Conservation (phyloP, 2,797 vertebrate genomes). For the Todus mexicanus region DNA sequence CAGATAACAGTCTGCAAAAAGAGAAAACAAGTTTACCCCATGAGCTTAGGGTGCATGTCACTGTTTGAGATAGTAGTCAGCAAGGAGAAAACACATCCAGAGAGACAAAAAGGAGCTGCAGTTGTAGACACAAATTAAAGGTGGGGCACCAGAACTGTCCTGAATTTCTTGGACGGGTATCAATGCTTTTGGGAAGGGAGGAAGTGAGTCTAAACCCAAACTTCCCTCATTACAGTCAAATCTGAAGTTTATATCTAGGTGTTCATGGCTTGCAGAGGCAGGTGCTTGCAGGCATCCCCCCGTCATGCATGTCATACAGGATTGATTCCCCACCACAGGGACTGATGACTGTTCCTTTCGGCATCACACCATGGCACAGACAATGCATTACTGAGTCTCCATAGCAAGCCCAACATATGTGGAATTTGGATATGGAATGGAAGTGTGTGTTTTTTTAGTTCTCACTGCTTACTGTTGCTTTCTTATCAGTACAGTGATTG, state of each 20-base stretch:
- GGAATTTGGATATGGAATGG: too few species aligned
- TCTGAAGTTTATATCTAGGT: neutral
- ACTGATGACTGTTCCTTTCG: neutral
- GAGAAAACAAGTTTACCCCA: neutral
- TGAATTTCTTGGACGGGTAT: neutral
- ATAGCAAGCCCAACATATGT: neutral
- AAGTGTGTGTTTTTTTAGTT: neutral
- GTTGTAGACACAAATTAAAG: neutral
- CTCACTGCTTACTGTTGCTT: neutral
- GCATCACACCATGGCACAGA: too few species aligned
- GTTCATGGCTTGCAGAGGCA: neutral
- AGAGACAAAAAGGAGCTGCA: neutral
- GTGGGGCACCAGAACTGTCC: neutral
- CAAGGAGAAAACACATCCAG: neutral
- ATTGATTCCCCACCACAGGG: neutral
- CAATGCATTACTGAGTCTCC: too few species aligned
- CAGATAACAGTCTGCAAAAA: neutral
- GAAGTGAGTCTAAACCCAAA: neutral
- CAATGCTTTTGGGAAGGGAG: neutral
- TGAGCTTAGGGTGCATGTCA: neutral
- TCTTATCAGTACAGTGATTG: neutral
- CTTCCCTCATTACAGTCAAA: neutral
- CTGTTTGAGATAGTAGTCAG: neutral
- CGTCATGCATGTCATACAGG: fast-evolving
- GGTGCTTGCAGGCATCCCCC: too few species aligned